phyloP scores from a whole-genome alignment of 2,797 vertebrate genomes.

The Zenarchopterus dispar region DNA sequence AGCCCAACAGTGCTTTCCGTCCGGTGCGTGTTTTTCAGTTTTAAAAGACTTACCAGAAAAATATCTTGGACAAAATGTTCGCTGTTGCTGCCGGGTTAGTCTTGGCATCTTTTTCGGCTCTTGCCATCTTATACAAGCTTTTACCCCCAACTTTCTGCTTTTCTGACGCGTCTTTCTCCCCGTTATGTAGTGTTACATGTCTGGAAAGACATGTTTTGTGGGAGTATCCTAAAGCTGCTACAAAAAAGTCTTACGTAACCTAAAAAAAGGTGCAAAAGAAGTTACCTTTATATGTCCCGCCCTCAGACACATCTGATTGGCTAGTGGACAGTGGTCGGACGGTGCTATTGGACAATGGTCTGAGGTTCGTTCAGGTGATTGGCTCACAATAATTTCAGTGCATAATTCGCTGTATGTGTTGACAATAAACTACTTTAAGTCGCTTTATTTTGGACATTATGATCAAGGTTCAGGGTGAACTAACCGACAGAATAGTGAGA shows the following conservation, averaged over 20 bases:
- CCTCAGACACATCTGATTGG: constrained; percentile 40
- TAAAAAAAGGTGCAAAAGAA: too few relatives aligned
- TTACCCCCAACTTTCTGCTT: neutral
- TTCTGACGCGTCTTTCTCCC: neutral
- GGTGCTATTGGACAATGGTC: constrained; percentile 5
- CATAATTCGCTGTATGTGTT: too few relatives aligned
- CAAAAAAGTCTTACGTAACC: neutral
- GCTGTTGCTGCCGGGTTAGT: constrained; percentile 71
- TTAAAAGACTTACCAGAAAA: constrained; percentile 73
- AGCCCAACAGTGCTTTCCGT: neutral
- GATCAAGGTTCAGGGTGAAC: too few relatives aligned
- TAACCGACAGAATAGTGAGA: too few relatives aligned
- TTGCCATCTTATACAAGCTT: constrained; percentile 52
- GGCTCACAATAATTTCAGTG: neutral
- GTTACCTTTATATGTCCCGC: neutral
- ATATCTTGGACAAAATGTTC: constrained; percentile 60
- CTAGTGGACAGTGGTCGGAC: rapidly evolving
- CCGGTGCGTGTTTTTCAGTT: too few relatives aligned
- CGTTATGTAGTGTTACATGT: neutral
- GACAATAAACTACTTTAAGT: too few relatives aligned
- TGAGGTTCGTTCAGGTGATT: neutral
- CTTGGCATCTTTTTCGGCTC: constrained; percentile 37
- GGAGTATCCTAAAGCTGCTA: too few relatives aligned
- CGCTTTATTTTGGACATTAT: too few relatives aligned
- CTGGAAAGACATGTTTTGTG: constrained; percentile 1